Evolutionary conservation across 1,140 invertebrate genomes (phyloP), one percentile per base, ranked within the genome.

Genomic region (Cotesia typhae): DNA sequence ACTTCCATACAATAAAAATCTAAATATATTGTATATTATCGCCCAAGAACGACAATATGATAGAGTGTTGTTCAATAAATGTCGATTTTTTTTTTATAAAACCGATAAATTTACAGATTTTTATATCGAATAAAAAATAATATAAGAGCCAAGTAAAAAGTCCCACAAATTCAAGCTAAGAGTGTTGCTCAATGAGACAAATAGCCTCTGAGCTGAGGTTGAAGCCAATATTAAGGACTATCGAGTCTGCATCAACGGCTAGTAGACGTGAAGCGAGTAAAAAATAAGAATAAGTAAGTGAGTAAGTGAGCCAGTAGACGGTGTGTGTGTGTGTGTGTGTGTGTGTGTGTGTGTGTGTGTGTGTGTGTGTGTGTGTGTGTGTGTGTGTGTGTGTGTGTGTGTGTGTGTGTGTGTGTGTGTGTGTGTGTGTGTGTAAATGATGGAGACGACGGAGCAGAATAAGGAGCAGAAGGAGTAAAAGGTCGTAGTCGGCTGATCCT

Each of bases 221-320:
- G 76, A 75, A 77, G 73, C 75, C 75, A 76, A 75, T 79, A 79
- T 78, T 81, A 77, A 78, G 75, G 70, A 75, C 74, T 78, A 79
- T 77, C 76, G 73, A 76, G 74, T 77, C 76, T 59, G 57, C 57
- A 59, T 59, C 14, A 59, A 59, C 57, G 9, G 14, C 14, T 9
- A 2, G 17, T 59, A 28, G 17, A 28, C n/a, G 17, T 17, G 9
- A 7, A 59, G 57, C 57, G 20, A 59, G 41, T 47, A 47, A 47
- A 47, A 47, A 47, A 47, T 47, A 47, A 47, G 41, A 47, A 47
- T 47, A 47, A 47, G 41, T 47, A 47, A 47, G 41, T 10, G 41
- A 47, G 10, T 47, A 10, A 47, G 41, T 47, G 41, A 47, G 10
- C 41, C 2, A 47, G 17, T 57, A 14, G n/a, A 14, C 12, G 1